A percentile compares a stretch with the other conserved stretches of the same genome.
phyloP scores from a whole-genome alignment of 2,113 vertebrate species.

The Pimephales promelas region DNA sequence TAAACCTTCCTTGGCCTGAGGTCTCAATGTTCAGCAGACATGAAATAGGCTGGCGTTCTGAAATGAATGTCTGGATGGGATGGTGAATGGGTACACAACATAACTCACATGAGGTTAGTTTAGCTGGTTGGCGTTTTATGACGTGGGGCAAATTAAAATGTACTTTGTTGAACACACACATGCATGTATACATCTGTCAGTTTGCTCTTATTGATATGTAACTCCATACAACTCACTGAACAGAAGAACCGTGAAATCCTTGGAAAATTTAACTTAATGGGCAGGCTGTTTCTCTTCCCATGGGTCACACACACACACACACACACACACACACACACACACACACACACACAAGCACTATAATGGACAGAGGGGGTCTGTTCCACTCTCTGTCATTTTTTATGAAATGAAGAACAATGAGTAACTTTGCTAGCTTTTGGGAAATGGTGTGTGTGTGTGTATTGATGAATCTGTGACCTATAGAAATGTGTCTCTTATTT shows the following conservation, averaged over 20 bases:
- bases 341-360: slow-evolving; percentile 3
- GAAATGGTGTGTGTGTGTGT: not conserved
- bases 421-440: slow-evolving; percentile 11
- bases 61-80: not conserved
- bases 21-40: slow-evolving; percentile 23
- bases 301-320: slow-evolving; percentile 26
- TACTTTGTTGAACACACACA: slow-evolving; percentile 48
- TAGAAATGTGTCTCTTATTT: not conserved
- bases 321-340: not conserved
- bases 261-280: slow-evolving; percentile 43
- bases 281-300: slow-evolving; percentile 14
- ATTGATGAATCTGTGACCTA: slow-evolving; percentile 11
- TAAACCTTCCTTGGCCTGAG: slow-evolving; percentile 19
- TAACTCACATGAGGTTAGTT: slow-evolving; percentile 10
- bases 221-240: not conserved
- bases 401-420: slow-evolving; percentile 10
- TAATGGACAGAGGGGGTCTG: slow-evolving; percentile 35
- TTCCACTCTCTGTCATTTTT: slow-evolving; percentile 26
- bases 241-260: slow-evolving; percentile 39
- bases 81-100: slow-evolving; percentile 1
- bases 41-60: slow-evolving; percentile 19
- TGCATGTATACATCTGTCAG: slow-evolving; percentile 31
- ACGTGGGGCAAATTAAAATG: slow-evolving; percentile 27
- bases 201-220: slow-evolving; percentile 52
- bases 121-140: slow-evolving; percentile 36